Evolutionary conservation across 2,888 invertebrate species (phyloP).

Genomic region (Dinocampus coccinellae): DNA sequence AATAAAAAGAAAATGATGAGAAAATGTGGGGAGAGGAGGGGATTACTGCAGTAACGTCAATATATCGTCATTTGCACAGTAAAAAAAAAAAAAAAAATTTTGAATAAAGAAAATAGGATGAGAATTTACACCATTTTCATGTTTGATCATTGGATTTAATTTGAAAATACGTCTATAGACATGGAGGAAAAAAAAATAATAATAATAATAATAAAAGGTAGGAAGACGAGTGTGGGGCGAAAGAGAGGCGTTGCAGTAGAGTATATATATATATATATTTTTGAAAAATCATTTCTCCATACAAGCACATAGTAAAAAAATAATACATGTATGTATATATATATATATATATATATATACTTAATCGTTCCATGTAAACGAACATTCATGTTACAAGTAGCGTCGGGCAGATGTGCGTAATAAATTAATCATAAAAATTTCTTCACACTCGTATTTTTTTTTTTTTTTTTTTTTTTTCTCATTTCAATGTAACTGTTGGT

Average conservation of each 20-base stretch:
- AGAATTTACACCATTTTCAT: not conserved
- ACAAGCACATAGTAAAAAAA: not conserved
- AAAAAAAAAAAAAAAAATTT: not conserved
- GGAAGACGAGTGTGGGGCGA: too few relatives aligned
- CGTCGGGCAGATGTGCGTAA: not conserved
- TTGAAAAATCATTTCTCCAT: not conserved
- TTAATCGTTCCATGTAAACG: not conserved
- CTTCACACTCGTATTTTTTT: too few relatives aligned
- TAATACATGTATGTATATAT: too few relatives aligned
- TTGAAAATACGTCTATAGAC: not conserved
- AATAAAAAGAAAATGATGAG: too few relatives aligned
- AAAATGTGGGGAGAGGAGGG: too few relatives aligned
- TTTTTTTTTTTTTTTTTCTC: not conserved
- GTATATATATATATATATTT: not conserved
- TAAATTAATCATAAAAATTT: not conserved
- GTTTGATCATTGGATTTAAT: constrained; percentile 11
- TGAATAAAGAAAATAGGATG: not conserved
- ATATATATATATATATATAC: too few relatives aligned
- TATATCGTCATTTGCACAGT: not conserved
- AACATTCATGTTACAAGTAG: not conserved
- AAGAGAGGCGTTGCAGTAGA: too few relatives aligned
- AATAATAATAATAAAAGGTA: too few relatives aligned
- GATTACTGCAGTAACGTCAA: not conserved
- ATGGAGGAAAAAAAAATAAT: too few relatives aligned
- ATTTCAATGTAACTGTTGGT: not conserved